Conservation (phyloP, 2,797 vertebrate species). For the Eulemur albifrons region DNA sequence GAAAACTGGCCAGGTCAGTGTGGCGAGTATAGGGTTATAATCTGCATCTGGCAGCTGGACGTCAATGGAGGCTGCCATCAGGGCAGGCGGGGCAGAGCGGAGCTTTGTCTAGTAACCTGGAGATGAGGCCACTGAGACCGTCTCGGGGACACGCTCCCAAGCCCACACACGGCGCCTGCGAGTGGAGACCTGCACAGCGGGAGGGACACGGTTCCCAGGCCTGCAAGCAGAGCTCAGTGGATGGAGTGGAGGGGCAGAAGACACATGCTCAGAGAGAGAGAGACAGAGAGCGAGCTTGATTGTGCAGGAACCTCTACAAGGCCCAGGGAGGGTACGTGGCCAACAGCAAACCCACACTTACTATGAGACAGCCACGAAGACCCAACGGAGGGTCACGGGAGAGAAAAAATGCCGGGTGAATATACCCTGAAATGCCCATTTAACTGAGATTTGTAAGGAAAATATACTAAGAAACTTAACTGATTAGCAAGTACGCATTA, state of each 20-base stretch:
- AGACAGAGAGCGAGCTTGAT: too few relatives aligned
- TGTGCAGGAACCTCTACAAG: too few relatives aligned
- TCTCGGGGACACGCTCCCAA: not conserved
- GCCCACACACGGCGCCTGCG: rapidly evolving
- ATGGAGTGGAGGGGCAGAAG: not conserved
- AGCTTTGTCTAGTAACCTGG: not conserved
- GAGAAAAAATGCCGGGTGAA: not conserved
- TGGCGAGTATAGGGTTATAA: not conserved
- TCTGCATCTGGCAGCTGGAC: not conserved
- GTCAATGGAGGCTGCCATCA: not conserved
- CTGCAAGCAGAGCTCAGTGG: not conserved
- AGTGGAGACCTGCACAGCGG: not conserved
- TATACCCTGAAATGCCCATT: not conserved
- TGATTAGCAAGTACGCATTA: not conserved
- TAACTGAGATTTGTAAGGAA: not conserved
- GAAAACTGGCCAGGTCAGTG: not conserved
- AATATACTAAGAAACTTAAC: not conserved
- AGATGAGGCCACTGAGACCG: rapidly evolving
- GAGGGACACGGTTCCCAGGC: not conserved
- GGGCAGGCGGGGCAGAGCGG: rapidly evolving
- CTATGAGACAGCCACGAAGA: not conserved
- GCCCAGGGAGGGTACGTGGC: not conserved
- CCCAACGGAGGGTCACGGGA: not conserved
- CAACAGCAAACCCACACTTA: not conserved
- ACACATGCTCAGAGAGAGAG: not conserved